These are phyloP conservation scores for Leptopilina boulardi DNA, from an alignment of 1,140 invertebrate genomes.

Conservation along the genomic window DNA sequence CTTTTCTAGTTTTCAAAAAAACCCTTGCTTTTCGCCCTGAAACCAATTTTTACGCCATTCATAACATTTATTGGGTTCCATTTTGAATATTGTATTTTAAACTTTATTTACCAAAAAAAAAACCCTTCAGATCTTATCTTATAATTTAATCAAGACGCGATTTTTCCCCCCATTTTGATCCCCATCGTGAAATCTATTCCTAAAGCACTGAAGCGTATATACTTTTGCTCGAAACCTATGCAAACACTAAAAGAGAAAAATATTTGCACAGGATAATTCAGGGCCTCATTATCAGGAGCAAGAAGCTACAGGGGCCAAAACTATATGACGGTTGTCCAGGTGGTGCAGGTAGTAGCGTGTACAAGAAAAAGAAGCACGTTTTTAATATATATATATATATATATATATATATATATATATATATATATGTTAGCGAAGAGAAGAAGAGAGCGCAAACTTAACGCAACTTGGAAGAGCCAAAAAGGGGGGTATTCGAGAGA, in stretches of 20 bases:
- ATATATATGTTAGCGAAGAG: too few relatives aligned
- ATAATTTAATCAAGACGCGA: neutral
- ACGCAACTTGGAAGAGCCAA: conserved; percentile 42
- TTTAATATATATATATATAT: too few relatives aligned
- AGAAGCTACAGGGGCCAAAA: conserved; percentile 5
- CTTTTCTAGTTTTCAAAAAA: too few relatives aligned
- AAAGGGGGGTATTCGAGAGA: conserved; percentile 62
- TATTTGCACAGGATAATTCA: conserved; percentile 66
- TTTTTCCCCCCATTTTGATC: neutral
- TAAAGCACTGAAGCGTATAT: neutral
- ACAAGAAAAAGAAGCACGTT: conserved; percentile 27
- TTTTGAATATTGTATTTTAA: too few relatives aligned
- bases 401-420: too few relatives aligned
- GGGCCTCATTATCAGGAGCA: conserved; percentile 59
- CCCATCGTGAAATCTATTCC: neutral
- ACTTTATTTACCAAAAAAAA: too few relatives aligned
- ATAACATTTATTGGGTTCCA: too few relatives aligned
- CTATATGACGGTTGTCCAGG: conserved; percentile 51
- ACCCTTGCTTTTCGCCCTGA: too few relatives aligned
- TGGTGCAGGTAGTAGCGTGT: conserved; percentile 48
- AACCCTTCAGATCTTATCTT: neutral
- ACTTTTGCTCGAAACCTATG: conserved; percentile 46
- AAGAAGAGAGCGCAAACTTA: conserved; percentile 7
- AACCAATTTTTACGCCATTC: too few relatives aligned
- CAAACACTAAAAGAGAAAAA: conserved; percentile 60